These are phyloP conservation scores for Drosophila borborema DNA, from an alignment of 2,888 invertebrate genomes.

Conservation along the genomic window DNA sequence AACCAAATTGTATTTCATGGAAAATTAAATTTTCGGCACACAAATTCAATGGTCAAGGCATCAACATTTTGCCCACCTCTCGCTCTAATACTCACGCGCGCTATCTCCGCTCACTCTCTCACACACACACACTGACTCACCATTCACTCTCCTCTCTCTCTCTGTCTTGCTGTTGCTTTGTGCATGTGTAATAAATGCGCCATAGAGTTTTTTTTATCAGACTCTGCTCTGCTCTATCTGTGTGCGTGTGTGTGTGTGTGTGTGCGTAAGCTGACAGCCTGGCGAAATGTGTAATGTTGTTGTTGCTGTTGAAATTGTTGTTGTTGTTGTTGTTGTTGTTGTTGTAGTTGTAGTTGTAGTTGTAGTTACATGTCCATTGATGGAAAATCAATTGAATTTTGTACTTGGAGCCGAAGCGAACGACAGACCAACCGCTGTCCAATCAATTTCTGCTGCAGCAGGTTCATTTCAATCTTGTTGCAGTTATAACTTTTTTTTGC, in stretches of 20 bases:
- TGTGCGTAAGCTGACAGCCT: constrained; percentile 27
- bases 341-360: constrained; percentile 20
- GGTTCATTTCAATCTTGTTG: constrained; percentile 42
- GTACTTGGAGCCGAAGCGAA: constrained; percentile 20
- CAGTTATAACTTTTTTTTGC: constrained; percentile 36
- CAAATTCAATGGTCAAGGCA: constrained; percentile 66
- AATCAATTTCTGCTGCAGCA: constrained; percentile 56
- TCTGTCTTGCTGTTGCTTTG: constrained; percentile 1
- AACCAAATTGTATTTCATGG: constrained; percentile 63
- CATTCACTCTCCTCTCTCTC: not conserved
- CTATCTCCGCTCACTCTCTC: not conserved
- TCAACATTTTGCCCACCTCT: constrained; percentile 42
- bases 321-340: constrained; percentile 27
- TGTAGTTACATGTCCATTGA: constrained; percentile 55
- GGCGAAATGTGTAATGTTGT: constrained; percentile 16
- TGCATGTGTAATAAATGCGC: constrained; percentile 53
- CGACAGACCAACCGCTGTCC: constrained; percentile 19
- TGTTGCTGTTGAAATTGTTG: constrained; percentile 13
- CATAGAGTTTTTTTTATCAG: constrained; percentile 29
- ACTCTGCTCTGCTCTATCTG: constrained; percentile 23
- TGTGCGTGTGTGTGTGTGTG: constrained; percentile 6
- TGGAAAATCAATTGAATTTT: constrained; percentile 67
- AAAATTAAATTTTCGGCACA: constrained; percentile 68
- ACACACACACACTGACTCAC: too few relatives aligned
- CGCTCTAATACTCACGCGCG: constrained; percentile 2